Evolutionary conservation across 1,140 invertebrate genomes (phyloP).

Genomic region (Oryzaephilus surinamensis): DNA sequence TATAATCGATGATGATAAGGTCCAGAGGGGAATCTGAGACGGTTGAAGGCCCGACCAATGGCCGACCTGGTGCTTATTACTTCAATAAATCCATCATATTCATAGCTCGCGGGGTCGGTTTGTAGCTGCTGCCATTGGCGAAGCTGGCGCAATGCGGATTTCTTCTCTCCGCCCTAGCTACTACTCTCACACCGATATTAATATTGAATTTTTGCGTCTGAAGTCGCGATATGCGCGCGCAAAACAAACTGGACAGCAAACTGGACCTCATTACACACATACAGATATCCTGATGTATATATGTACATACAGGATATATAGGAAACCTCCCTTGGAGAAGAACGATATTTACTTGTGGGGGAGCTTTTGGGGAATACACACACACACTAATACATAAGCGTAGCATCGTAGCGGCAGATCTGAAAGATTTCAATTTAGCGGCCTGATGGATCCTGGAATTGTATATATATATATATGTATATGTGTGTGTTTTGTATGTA

Average conservation of each 20-base stretch:
- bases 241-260: conserved; percentile 13
- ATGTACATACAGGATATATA: conserved; percentile 6
- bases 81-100: conserved; percentile 43
- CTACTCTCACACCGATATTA: conserved; percentile 19
- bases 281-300: no score
- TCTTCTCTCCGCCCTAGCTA: conserved; percentile 16
- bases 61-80: conserved; percentile 43
- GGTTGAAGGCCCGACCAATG: conserved; percentile 34
- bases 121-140: conserved; percentile 23
- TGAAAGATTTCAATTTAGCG: conserved; percentile 35
- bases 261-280: conserved; percentile 14
- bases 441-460: conserved; percentile 28
- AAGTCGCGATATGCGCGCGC: conserved; percentile 16
- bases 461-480: no score
- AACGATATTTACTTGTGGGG: conserved; percentile 11
- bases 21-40: neutral
- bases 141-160: conserved; percentile 28
- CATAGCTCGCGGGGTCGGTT: conserved; percentile 26
- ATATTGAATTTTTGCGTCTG: conserved; percentile 23
- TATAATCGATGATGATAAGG: no score
- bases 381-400: no score
- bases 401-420: conserved; percentile 20
- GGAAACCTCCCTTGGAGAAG: conserved; percentile 9
- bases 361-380: conserved; percentile 18
- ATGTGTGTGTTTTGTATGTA: no score